Evolutionary conservation across 2,888 invertebrate genomes (phyloP).

Genomic region (Aspidiotus rigidus): DNA sequence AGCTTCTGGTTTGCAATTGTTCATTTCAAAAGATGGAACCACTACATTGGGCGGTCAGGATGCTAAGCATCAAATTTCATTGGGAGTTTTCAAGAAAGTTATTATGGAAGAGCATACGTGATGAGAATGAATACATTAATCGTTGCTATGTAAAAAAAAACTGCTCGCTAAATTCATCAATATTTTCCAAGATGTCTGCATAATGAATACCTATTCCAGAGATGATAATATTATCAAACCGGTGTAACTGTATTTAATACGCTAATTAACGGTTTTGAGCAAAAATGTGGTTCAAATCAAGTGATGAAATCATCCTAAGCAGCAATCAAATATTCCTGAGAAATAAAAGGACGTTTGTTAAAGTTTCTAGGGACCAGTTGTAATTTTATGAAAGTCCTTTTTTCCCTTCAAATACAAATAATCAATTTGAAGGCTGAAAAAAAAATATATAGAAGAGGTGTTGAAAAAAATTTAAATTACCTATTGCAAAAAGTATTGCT

Average conservation of each 20-base stretch:
- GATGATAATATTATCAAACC: neutral
- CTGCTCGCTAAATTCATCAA: neutral
- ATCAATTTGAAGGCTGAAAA: no score
- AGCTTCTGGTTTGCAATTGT: slow-evolving; percentile 83
- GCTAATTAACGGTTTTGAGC: no score
- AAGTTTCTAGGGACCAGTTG: no score
- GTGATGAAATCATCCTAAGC: no score
- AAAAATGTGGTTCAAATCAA: no score
- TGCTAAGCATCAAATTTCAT: slow-evolving; percentile 59
- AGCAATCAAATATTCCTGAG: no score
- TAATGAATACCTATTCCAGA: neutral
- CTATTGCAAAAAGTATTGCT: no score
- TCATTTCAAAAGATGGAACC: slow-evolving; percentile 81
- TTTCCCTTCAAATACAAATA: no score
- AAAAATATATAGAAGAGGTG: no score
- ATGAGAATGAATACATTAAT: slow-evolving; percentile 42
- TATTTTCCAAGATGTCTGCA: neutral
- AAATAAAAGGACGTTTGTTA: no score
- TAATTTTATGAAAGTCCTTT: no score
- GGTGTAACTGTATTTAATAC: neutral
- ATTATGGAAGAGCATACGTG: slow-evolving; percentile 69
- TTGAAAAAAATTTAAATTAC: no score
- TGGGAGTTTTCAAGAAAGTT: slow-evolving; percentile 64
- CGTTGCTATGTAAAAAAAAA: neutral
- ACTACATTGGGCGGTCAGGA: slow-evolving; percentile 77